Base-by-base conservation (phyloP, 92 coral and sea anemone species). In the Zoanthus solanderi region DNA sequence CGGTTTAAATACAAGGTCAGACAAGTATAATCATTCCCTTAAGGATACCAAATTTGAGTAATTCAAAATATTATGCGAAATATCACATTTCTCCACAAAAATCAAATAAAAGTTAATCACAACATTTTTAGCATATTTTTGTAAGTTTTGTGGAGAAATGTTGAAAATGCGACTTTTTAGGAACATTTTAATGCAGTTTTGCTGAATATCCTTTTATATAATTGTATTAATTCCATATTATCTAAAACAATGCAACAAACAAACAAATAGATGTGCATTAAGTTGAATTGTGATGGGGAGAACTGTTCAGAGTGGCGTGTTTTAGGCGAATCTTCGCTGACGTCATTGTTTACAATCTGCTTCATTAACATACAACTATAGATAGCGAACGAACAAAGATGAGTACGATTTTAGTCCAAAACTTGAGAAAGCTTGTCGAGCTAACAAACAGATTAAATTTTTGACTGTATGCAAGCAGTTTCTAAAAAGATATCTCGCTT, bases 101-200 rank as follows among this genome's bases (percentile, higher is more conserved):
- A 71, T 47, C 4, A 71, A 71, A 29, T 71, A 71, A 16, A 71
- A 71, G 30, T 68, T 71, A 71, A 46, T 71, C 46, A 71, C 75
- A 28, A 28, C 4, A 71, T 71, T 71, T 17, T 71, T 30, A 17
- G 12, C 75, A 71, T 71, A 71, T 71, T 71, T 71, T 30, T 71
- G 75, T 71, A 71, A 71, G 10, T 7, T 29, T 71, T 71, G 75
- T 71, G 75, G 75, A 71, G 75, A 71, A 71, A 71, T 71, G 75
- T 71, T 7, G 30, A 71, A 71, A 71, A 71, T 71, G 75, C 75
- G 46, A 71, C 75, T 28, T 71, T 71, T 71, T 71, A 71, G 23
- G 17, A 72, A 72, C 77, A 34, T 72, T 72, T 72, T 72, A 72
- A 50, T 11, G 77, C 14, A 32, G 4, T 72, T 72, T 34, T 72